Percentiles rank a stretch among this genome's conserved stretches.
Evolutionary conservation across 92 coral and sea anemone species (phyloP).

Genomic region (Paragorgia papillata): DNA sequence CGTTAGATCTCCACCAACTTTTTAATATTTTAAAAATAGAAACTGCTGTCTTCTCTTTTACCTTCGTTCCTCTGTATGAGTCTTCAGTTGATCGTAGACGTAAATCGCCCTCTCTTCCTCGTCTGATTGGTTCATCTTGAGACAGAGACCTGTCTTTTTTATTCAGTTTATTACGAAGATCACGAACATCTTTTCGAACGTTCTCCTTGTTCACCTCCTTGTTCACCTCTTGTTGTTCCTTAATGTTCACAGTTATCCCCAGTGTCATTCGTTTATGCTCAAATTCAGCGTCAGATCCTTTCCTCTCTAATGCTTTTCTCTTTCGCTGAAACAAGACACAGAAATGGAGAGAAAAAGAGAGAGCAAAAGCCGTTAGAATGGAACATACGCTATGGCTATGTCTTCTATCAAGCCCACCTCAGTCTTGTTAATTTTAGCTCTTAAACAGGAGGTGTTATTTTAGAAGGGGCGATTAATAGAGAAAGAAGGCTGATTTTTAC

Average conservation of each 20-base stretch:
- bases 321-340: slow-evolving; percentile 59
- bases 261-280: slow-evolving; percentile 91
- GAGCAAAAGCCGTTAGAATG: no score
- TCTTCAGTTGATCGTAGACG: slow-evolving; percentile 75
- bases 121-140: slow-evolving; percentile 58
- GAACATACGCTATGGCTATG: no score
- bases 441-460: no score
- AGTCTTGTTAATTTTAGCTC: no score
- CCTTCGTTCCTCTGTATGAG: slow-evolving; percentile 49
- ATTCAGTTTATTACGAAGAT: slow-evolving; percentile 63
- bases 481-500: no score
- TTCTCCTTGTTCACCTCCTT: slow-evolving; percentile 60
- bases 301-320: slow-evolving; percentile 80
- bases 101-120: slow-evolving; percentile 65
- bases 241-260: slow-evolving; percentile 82
- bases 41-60: not conserved
- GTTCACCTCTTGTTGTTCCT: slow-evolving; percentile 62
- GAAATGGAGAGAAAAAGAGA: no score
- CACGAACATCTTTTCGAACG: slow-evolving; percentile 74
- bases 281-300: slow-evolving; percentile 89
- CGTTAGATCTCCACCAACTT: no score
- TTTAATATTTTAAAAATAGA: no score
- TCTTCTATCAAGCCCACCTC: no score
- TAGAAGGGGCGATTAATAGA: no score
- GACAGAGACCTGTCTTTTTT: slow-evolving; percentile 63